Base-by-base conservation (phyloP, 2,797 vertebrate species). In the Amazona ochrocephala region DNA sequence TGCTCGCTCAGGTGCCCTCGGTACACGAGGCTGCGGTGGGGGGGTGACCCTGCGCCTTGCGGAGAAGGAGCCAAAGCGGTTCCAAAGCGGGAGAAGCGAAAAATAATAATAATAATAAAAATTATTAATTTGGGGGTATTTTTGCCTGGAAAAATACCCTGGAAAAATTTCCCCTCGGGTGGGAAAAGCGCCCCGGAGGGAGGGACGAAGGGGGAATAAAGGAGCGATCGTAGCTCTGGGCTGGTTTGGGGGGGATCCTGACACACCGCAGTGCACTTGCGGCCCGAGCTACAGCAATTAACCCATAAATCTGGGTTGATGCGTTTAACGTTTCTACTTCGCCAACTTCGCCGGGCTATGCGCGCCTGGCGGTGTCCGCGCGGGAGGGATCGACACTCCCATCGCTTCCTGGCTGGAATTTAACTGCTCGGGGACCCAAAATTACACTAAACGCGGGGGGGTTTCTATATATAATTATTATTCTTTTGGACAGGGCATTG, bases 301-400 rank as follows among this genome's bases (percentile, higher is more conserved):
- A 95, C 93, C 94, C 87, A 96, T 97, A 97, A 97, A 97, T 97
- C 96, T 96, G 87, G 84, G 77, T 84, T 88, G 50, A 96, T 96
- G 72, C 41, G 24, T 94, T 94, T 92, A 81, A 78, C 82, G 42
- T 68, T 94, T 87, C 87, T 92, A 56, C 88, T 88, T 85, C 66
- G 92, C 84, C 96, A 95, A 73, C 89, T 95, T 96, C 79, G 92
- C 82, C 83, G 54, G 74, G 29, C 37, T 61, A 34, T 15, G 34
- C 11, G 34, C 29, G 23, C 29, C 56, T 66, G 3, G 76, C 48
- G 44, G 44, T 17, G 47, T 27, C n/a, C 15, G 10, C 58, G 10
- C 13, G n/a, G 56, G n/a, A 58, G 56, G n/a, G n/a, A 34, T 34
- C 14, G 22, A 34, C n/a, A 16, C 22, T 15, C 26, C 39, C 1